Conservation (phyloP, 2,113 vertebrate species). For the Menidia beryllina region DNA sequence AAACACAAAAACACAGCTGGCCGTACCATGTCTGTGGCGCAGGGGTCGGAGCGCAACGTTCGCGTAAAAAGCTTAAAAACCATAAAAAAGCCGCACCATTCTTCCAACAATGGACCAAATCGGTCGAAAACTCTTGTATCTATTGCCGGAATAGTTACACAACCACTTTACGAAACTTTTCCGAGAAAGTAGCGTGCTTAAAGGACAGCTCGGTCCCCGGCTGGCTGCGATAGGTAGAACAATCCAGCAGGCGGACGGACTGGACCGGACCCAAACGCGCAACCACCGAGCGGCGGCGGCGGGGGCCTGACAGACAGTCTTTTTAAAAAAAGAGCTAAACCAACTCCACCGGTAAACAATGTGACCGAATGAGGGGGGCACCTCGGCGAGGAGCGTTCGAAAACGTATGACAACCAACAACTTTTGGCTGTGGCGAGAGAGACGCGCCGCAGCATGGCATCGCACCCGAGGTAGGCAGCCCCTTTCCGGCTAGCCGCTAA, state of each 20-base stretch:
- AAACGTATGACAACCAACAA: slow-evolving; percentile 75
- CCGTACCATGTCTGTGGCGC: slow-evolving; percentile 67
- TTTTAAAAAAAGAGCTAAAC: slow-evolving; percentile 12
- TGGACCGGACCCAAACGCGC: slow-evolving; percentile 47
- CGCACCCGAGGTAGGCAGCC: slow-evolving; percentile 79
- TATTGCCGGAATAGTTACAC: rapidly evolving
- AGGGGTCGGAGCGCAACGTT: slow-evolving; percentile 61
- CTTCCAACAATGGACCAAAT: rapidly evolving
- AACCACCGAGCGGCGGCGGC: slow-evolving; percentile 50
- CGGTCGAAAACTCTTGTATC: background rate
- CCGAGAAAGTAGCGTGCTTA: slow-evolving; percentile 19
- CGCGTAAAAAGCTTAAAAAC: background rate
- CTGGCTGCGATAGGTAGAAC: slow-evolving; percentile 60
- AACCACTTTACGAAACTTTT: background rate
- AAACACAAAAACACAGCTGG: slow-evolving; percentile 55
- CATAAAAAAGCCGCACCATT: background rate
- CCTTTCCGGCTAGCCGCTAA: slow-evolving; percentile 53
- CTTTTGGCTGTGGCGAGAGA: slow-evolving; percentile 64
- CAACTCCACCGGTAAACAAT: slow-evolving; percentile 52
- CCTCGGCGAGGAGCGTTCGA: slow-evolving; percentile 51
- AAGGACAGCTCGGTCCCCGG: slow-evolving; percentile 53
- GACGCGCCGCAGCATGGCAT: slow-evolving; percentile 79
- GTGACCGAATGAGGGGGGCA: slow-evolving; percentile 56
- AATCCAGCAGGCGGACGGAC: slow-evolving; percentile 53
- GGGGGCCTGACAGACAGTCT: slow-evolving; percentile 48